Evolutionary conservation across 2,888 invertebrate genomes (phyloP).

Genomic region (Meganola albula): DNA sequence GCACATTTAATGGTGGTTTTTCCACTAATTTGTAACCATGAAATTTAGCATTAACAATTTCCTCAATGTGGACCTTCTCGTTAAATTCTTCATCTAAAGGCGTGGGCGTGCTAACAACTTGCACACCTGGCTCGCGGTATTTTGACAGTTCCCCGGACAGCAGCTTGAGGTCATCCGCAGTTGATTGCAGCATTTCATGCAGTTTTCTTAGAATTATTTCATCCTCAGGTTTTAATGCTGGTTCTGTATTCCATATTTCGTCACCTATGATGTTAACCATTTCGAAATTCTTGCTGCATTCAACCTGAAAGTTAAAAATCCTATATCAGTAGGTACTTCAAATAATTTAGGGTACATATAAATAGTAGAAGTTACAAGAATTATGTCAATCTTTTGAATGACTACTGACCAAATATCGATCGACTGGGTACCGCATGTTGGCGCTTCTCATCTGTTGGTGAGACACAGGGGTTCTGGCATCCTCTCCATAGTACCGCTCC

Average conservation of each 20-base stretch:
- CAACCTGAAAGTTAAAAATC: constrained; percentile 54
- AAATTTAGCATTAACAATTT: constrained; percentile 71
- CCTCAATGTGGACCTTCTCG: constrained; percentile 66
- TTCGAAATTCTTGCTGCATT: constrained; percentile 66
- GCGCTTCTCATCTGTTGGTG: constrained; percentile 68
- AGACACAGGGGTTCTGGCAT: constrained; percentile 71
- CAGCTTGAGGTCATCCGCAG: constrained; percentile 66
- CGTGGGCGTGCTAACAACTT: constrained; percentile 48
- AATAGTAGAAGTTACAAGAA: background rate
- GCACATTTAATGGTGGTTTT: constrained; percentile 22
- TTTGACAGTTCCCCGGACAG: constrained; percentile 61
- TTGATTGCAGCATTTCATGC: constrained; percentile 69
- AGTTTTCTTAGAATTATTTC: constrained; percentile 62
- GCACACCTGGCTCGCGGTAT: constrained; percentile 52
- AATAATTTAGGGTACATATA: background rate
- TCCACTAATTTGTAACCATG: constrained; percentile 59
- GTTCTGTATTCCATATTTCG: constrained; percentile 63
- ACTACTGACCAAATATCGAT: constrained; percentile 70
- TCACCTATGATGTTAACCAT: constrained; percentile 66
- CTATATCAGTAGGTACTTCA: too few species aligned
- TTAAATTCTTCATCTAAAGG: constrained; percentile 70
- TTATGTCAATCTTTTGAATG: background rate
- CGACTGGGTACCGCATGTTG: constrained; percentile 58
- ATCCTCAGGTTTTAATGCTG: constrained; percentile 64
- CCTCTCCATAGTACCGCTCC: constrained; percentile 50